Evolutionary conservation across 2,113 vertebrate genomes (phyloP), one percentile per base, ranked within the genome.

Genomic region (Polyodon spathula): DNA sequence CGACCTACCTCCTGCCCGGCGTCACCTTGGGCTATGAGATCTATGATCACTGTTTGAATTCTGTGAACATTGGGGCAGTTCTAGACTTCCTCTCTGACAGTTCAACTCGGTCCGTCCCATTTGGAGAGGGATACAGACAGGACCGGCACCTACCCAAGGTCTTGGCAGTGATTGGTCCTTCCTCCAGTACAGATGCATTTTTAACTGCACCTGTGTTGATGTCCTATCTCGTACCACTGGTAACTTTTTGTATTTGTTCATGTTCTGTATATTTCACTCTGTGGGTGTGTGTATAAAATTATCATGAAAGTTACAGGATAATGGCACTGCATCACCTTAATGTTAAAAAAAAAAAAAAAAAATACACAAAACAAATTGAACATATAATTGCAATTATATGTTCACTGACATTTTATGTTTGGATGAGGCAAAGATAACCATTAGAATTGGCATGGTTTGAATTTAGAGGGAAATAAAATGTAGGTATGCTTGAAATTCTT

Each of bases 11-110:
- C 1, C 81, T 94, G 6, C 92, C 92, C 40, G 81, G 83, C 0
- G n/a, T 93, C 40, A 83, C 86, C 0, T 70, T 94, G n/a, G 91
- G 90, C 41, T 95, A 90, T 0, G 75, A 89, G 6, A 82, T 93
- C 54, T 86, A 87, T 0, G 85, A 93, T 11, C 70, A 79, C 52
- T 94, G 94, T 70, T 85, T 85, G 0, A 68, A 78, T 12, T 16
- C 62, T 0, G 37, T 78, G 27, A 89, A 69, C 39, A 68, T 91
- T 2, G 79, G 81, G 0, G 83, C 78, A 4, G 58, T 70, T 0
- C 72, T 93, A 1, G 71, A 56, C 0, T 65, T 85, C 11, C 79
- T 92, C 0, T 72, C 81, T 4, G 50, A 37, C 9, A 1, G 65
- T 61, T 69, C 65, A 14, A 63, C 66, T 1, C 66, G 63, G 14